phyloP scores from a whole-genome alignment of 2,888 invertebrate species.

The Acanthoscelides obtectus region DNA sequence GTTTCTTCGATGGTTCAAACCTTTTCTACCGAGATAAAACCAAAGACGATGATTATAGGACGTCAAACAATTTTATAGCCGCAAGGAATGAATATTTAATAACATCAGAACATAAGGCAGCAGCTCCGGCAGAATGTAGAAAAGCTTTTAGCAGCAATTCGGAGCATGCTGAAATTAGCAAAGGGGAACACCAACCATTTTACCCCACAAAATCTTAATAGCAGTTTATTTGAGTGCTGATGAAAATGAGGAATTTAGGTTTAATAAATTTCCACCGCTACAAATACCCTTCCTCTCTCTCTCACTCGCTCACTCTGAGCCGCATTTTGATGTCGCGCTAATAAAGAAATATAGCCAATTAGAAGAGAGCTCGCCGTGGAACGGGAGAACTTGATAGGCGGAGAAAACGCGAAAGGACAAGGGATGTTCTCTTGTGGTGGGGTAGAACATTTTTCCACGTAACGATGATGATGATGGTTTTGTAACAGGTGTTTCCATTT shows the following conservation, averaged over 20 bases:
- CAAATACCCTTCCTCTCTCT: background rate
- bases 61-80: background rate
- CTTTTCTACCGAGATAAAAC: too few relatives aligned
- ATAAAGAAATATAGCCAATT: slow-evolving; percentile 33
- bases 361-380: slow-evolving; percentile 11
- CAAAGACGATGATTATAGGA: background rate
- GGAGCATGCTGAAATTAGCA: background rate
- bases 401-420: background rate
- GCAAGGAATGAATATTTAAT: background rate
- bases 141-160: background rate
- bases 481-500: background rate
- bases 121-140: background rate
- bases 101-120: background rate
- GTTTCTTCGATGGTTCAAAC: too few relatives aligned
- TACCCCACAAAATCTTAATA: slow-evolving; percentile 14
- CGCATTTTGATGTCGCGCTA: slow-evolving; percentile 28
- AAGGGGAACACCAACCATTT: slow-evolving; percentile 4
- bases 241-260: slow-evolving; percentile 21
- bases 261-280: slow-evolving; percentile 23
- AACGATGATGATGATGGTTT: background rate
- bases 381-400: background rate
- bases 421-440: background rate
- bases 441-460: background rate
- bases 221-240: slow-evolving; percentile 18
- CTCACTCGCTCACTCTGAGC: slow-evolving; percentile 4